These are phyloP conservation scores for Halichoerus grypus DNA, from an alignment of 2,113 vertebrate genomes.

Conservation along the genomic window DNA sequence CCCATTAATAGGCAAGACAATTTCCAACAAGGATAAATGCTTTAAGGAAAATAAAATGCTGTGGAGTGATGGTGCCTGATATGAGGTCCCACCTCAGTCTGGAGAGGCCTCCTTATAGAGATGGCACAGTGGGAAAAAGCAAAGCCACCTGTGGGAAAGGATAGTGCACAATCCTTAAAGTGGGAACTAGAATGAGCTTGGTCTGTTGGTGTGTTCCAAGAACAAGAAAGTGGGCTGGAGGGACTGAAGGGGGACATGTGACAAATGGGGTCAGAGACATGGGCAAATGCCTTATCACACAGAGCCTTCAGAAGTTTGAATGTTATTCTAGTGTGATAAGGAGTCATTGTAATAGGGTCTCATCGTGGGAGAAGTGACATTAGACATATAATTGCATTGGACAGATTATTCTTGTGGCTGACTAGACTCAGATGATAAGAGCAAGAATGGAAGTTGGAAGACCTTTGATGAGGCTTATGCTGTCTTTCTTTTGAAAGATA, in stretches of 20 bases:
- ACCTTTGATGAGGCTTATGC: background rate
- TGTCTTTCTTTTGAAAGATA: background rate
- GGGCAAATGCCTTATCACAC: background rate
- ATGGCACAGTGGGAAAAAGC: background rate
- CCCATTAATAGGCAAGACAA: background rate
- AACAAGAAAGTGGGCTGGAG: background rate
- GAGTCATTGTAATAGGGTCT: background rate
- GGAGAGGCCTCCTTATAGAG: background rate
- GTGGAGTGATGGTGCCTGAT: background rate
- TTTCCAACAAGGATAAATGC: background rate
- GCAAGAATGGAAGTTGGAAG: background rate
- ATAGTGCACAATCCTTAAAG: background rate
- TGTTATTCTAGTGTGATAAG: background rate
- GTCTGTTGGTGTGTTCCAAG: background rate
- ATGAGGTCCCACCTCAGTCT: background rate
- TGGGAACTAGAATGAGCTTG: background rate
- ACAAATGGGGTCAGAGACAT: background rate
- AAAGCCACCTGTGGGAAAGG: background rate
- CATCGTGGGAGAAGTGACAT: background rate
- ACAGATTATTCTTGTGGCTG: background rate
- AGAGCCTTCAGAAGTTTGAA: background rate
- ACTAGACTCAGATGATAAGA: background rate
- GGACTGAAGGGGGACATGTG: too few relatives aligned
- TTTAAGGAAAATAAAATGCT: background rate
- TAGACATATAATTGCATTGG: background rate